phyloP scores from a whole-genome alignment of 2,888 invertebrate species.

The Perithous albicinctus region DNA sequence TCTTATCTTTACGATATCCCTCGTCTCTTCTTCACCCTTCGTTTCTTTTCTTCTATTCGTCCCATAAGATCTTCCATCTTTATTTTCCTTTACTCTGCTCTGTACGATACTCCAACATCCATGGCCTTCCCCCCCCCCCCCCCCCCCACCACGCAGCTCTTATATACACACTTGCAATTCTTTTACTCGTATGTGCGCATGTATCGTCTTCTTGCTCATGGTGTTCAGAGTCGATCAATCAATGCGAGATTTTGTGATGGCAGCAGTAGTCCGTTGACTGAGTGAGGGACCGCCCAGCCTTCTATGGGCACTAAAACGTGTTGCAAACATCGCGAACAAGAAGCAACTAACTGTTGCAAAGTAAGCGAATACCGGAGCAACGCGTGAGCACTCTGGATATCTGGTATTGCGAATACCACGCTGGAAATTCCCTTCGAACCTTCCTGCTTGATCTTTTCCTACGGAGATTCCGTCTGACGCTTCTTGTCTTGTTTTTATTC shows the following conservation, averaged over 20 bases:
- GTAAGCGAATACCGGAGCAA: slow-evolving; percentile 73
- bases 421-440: slow-evolving; percentile 14
- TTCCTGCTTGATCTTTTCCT: slow-evolving; percentile 33
- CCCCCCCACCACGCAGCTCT: slow-evolving; percentile 22
- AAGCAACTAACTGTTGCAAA: slow-evolving; percentile 79
- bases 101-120: slow-evolving; percentile 52
- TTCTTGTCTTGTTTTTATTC: neutral
- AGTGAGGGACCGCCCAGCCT: slow-evolving; percentile 77
- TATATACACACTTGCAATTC: slow-evolving; percentile 25
- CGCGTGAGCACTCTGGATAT: slow-evolving; percentile 37
- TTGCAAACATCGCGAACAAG: slow-evolving; percentile 81
- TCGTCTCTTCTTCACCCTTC: slow-evolving; percentile 50
- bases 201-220: slow-evolving; percentile 70
- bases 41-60: slow-evolving; percentile 45
- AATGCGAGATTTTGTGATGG: slow-evolving; percentile 80
- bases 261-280: slow-evolving; percentile 61
- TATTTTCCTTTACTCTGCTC: slow-evolving; percentile 34
- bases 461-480: slow-evolving; percentile 7
- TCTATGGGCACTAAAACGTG: slow-evolving; percentile 82
- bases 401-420: slow-evolving; percentile 33
- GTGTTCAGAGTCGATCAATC: slow-evolving; percentile 79
- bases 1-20: slow-evolving; percentile 59
- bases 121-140: slow-evolving; percentile 26
- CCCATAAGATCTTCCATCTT: slow-evolving; percentile 50
- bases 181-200: slow-evolving; percentile 29